Evolutionary conservation across 2,797 vertebrate genomes (phyloP).

Genomic region (Gymnothorax javanicus): DNA sequence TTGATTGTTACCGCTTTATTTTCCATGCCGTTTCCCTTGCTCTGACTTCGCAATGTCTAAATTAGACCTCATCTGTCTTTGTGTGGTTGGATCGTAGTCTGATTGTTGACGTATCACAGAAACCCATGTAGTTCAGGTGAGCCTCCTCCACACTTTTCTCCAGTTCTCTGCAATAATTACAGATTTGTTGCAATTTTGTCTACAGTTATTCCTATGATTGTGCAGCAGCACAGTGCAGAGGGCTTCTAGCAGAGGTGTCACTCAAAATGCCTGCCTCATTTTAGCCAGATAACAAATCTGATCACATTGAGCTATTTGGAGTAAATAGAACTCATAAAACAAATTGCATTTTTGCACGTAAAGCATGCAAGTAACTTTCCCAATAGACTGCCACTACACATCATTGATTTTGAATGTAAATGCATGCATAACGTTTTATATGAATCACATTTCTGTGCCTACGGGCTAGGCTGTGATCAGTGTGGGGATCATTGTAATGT

Average conservation of each 20-base stretch:
- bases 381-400: no score
- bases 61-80: not conserved
- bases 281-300: no score
- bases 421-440: no score
- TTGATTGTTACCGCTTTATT: not conserved
- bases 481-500: no score
- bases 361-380: no score
- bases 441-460: no score
- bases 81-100: not conserved
- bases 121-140: not conserved
- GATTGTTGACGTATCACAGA: not conserved
- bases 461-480: no score
- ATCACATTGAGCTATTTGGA: no score
- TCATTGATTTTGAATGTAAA: no score
- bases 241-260: not conserved
- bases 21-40: not conserved
- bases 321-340: no score
- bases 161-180: not conserved
- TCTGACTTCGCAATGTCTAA: not conserved
- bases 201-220: not conserved
- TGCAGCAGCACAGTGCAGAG: not conserved
- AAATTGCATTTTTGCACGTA: no score
- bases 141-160: not conserved
- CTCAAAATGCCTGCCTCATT: no score
- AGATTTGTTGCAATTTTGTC: not conserved